Percentiles rank a stretch among this genome's conserved stretches.
phyloP scores from a whole-genome alignment of 1,140 invertebrate species.

The Paralvinella palmiformis region DNA sequence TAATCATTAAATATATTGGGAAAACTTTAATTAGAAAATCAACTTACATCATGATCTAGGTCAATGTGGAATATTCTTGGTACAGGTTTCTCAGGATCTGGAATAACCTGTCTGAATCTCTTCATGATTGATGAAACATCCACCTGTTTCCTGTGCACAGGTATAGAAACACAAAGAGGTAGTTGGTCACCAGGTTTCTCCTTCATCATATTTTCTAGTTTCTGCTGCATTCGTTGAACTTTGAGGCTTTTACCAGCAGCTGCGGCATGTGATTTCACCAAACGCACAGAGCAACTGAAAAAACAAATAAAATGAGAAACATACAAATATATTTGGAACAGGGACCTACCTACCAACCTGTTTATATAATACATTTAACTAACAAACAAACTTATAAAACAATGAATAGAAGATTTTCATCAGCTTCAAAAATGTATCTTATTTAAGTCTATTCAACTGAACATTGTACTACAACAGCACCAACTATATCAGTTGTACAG shows the following conservation, averaged over 20 bases:
- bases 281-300: slow-evolving; percentile 30
- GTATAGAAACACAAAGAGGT: slow-evolving; percentile 21
- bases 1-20: not conserved
- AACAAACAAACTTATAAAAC: too few relatives aligned
- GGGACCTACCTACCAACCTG: too few relatives aligned
- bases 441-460: too few relatives aligned
- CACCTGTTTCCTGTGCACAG: slow-evolving; percentile 29
- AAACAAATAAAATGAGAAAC: not conserved
- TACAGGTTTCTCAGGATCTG: slow-evolving; percentile 17
- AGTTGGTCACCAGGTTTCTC: too few relatives aligned
- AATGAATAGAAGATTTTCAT: too few relatives aligned
- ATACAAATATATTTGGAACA: too few relatives aligned
- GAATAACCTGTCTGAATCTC: slow-evolving; percentile 25
- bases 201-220: slow-evolving; percentile 10
- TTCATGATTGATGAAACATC: slow-evolving; percentile 22
- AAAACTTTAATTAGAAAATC: too few relatives aligned
- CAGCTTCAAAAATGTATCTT: too few relatives aligned
- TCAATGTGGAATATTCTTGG: slow-evolving; percentile 38
- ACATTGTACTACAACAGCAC: too few relatives aligned
- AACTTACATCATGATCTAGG: slow-evolving; percentile 35
- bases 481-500: too few relatives aligned
- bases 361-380: too few relatives aligned
- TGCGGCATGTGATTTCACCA: slow-evolving; percentile 35
- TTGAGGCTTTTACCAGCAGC: slow-evolving; percentile 41
- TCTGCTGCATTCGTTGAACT: slow-evolving; percentile 24